Conservation (phyloP, 2,113 vertebrate species). For the Cryptoleucopteryx plumbea region DNA sequence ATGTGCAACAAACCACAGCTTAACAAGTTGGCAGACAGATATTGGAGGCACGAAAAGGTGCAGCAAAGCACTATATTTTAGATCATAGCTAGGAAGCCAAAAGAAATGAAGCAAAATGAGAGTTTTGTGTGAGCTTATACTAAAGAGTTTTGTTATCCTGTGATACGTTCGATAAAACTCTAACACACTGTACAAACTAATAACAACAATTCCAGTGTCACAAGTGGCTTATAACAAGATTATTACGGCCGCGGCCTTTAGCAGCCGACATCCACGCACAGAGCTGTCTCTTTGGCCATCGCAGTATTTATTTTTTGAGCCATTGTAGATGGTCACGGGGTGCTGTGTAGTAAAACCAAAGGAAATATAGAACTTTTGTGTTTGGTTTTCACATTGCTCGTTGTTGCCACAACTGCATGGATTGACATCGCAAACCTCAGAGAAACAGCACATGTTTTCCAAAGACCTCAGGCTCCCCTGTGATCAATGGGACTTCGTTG, state of each 20-base stretch:
- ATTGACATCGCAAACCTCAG: not conserved
- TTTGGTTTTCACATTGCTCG: not conserved
- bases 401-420: not conserved
- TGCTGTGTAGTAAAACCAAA: not conserved
- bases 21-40: not conserved
- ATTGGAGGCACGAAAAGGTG: not conserved
- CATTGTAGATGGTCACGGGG: not conserved
- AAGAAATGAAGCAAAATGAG: not conserved
- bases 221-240: not conserved
- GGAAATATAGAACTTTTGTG: not conserved
- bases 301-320: not conserved
- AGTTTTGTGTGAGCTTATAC: not conserved
- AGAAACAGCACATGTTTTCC: accelerated
- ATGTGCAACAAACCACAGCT: not conserved
- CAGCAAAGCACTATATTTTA: not conserved
- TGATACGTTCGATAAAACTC: not conserved
- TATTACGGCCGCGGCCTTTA: not conserved
- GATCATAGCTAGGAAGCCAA: not conserved
- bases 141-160: not conserved
- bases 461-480: accelerated
- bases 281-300: not conserved
- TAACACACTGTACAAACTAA: not conserved
- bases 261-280: not conserved
- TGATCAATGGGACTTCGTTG: accelerated
- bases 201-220: not conserved